Evolutionary conservation across 2,888 invertebrate genomes (phyloP), one percentile per base, ranked within the genome.

Genomic region (Isoperla grammatica): DNA sequence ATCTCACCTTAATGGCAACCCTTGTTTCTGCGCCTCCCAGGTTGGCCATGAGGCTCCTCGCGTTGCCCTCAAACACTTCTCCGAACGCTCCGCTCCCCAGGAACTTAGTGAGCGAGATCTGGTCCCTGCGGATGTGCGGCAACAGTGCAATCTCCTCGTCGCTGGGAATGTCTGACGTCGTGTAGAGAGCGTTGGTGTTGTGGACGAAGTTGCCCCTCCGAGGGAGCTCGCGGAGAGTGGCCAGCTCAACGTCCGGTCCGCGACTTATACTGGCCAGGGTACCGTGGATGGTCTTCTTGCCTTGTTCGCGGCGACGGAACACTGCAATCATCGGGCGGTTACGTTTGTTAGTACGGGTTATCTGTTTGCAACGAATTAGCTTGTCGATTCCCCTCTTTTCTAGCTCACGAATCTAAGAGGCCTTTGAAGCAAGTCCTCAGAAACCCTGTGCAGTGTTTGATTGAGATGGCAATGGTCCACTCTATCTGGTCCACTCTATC

Each of bases 41-140:
- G 56, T 81, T 81, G 0, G 72, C 69, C 45, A 88, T 77, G 2
- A 53, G 20, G 66, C 87, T 83, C 65, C 83, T 81, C 0, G 93
- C 90, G 62, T 88, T 80, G 0, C 97, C 98, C 77, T 95, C 94
- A 72, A 90, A 95, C 1, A 98, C 98, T 75, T 97, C 95, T 0
- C 98, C 98, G 71, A 98, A 99, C 0, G 96, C 96, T 0, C 98
- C 98, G 61, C 92, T 90, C 0, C 97, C 98, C 56, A 99, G 79
- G 72, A 95, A 93, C 70, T 91, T 91, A 12, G 86, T 87, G 23
- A 95, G 76, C 0, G 87, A 88, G 60, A 98, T 88, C 71, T 95
- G 92, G 65, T 89, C 90, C 62, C 90, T 82, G 39, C 85, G 81
- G 61, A 97, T 90, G 73, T 92, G 92, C 0, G 96, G 95, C 58